Percentiles rank a stretch among this genome's conserved stretches.
Conservation (phyloP, 2,888 invertebrate genomes). For the Cephus rjabovi region DNA sequence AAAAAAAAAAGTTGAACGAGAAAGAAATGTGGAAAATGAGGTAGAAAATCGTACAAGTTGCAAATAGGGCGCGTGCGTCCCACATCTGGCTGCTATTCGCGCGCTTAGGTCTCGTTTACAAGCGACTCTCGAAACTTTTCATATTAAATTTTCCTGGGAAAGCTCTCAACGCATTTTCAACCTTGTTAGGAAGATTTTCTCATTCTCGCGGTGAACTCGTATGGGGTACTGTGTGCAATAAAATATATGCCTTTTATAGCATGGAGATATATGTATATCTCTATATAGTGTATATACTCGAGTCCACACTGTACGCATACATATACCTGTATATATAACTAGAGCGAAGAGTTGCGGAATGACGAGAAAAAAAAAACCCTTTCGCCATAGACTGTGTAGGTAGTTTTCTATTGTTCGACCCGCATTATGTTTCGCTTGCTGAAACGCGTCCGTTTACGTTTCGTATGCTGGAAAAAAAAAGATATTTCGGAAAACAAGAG, state of each 20-base stretch:
- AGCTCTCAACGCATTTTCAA: not conserved
- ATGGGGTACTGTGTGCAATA: not conserved
- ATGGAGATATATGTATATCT: not conserved
- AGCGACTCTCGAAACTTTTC: not conserved
- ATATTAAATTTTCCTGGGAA: not conserved
- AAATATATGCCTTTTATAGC: not conserved
- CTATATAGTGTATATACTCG: not conserved
- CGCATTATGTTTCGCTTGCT: not conserved
- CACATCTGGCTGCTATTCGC: not conserved
- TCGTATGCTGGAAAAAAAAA: not conserved
- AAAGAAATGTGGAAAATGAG: constrained; percentile 13
- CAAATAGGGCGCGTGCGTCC: not conserved
- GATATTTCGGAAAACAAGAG: not conserved
- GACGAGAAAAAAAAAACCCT: not conserved
- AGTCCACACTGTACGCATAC: not conserved
- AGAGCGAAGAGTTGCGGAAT: too few species aligned
- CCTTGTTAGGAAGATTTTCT: not conserved
- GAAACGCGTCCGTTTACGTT: not conserved
- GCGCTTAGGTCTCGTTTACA: not conserved
- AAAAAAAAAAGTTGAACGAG: constrained; percentile 15
- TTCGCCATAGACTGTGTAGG: not conserved
- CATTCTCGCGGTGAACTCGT: not conserved
- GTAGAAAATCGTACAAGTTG: not conserved
- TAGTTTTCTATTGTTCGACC: not conserved
- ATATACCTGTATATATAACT: too few species aligned